phyloP scores from a whole-genome alignment of 1,140 invertebrate species.

The Drosophila trapezifrons region DNA sequence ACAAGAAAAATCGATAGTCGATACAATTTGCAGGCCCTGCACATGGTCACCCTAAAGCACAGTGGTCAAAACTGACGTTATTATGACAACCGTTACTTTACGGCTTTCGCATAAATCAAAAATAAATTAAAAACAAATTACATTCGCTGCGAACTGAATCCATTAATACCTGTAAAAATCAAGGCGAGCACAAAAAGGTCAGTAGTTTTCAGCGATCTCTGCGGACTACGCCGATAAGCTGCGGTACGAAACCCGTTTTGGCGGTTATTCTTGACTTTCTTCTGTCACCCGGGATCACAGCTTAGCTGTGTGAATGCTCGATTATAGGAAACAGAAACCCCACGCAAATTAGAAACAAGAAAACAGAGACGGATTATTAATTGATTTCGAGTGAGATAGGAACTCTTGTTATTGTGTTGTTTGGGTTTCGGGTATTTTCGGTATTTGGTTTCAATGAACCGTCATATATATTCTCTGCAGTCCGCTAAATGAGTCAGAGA shows the following conservation, averaged over 20 bases:
- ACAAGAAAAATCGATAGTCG: not conserved
- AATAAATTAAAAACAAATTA: conserved; percentile 8
- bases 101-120: conserved; percentile 16
- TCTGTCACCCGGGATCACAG: conserved; percentile 42
- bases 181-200: conserved; percentile 27
- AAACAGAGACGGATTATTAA: conserved; percentile 50
- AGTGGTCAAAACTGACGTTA: not conserved
- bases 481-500: conserved; percentile 25
- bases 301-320: conserved; percentile 64
- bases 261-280: conserved; percentile 72
- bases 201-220: conserved; percentile 13
- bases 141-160: conserved; percentile 12
- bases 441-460: conserved; percentile 47
- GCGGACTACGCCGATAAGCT: conserved; percentile 10
- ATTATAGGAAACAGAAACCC: conserved; percentile 64
- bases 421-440: conserved; percentile 24
- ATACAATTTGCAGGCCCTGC: not conserved
- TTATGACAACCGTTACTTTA: conserved; percentile 6
- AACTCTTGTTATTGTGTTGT: conserved; percentile 38
- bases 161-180: conserved; percentile 23
- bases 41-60: conserved; percentile 12
- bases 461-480: conserved; percentile 29
- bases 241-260: conserved; percentile 54
- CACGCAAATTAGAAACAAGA: conserved; percentile 59
- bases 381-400: conserved; percentile 28